Conservation (phyloP, 2,797 vertebrate species). For the Vireo griseus region DNA sequence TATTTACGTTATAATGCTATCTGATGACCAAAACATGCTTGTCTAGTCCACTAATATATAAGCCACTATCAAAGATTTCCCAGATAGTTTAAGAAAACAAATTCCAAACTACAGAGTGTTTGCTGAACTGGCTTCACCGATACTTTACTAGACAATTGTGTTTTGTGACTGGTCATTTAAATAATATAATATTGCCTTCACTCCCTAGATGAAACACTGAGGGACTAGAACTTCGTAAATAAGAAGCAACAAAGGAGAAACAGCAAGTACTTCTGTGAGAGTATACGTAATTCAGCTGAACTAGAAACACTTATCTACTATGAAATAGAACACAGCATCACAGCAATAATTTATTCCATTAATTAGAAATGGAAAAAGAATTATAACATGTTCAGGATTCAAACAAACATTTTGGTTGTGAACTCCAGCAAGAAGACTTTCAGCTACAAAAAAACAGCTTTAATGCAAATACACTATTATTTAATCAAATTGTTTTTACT, state of each 20-base stretch:
- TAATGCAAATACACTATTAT: not conserved
- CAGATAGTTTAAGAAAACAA: slow-evolving; percentile 39
- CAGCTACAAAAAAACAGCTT: not conserved
- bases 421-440: not conserved
- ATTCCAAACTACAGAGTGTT: not conserved
- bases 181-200: not conserved
- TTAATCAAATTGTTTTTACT: slow-evolving; percentile 13
- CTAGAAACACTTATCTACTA: not conserved
- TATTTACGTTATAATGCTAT: not conserved
- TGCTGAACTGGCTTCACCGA: not conserved
- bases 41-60: not conserved
- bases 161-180: slow-evolving; percentile 26
- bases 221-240: not conserved
- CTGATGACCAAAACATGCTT: not conserved
- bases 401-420: not conserved
- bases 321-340: not conserved
- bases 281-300: not conserved
- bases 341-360: not conserved
- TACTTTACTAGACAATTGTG: slow-evolving; percentile 24
- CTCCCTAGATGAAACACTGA: not conserved
- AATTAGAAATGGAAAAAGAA: not conserved
- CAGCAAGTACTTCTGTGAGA: not conserved
- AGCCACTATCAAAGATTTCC: not conserved
- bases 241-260: slow-evolving; percentile 6
- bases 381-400: not conserved